Percentiles rank a stretch among this genome's conserved stretches.
Conservation (phyloP, 2,888 invertebrate genomes). For the Ditula angustiorana region DNA sequence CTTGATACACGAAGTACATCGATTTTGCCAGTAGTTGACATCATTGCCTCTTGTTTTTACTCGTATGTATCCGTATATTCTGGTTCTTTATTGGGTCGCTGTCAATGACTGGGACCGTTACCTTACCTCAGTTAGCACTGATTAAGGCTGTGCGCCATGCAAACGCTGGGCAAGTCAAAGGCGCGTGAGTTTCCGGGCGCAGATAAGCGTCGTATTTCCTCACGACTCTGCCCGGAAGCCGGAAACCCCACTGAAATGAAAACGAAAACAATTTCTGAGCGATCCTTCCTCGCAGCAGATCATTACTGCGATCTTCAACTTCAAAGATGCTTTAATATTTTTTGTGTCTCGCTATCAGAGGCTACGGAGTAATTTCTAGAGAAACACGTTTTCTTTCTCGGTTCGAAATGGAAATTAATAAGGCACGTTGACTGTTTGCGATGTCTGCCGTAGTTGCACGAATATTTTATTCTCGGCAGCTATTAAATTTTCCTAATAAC, state of each 20-base stretch:
- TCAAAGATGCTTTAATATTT: slow-evolving; percentile 63
- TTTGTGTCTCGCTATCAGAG: slow-evolving; percentile 57
- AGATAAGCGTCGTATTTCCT: slow-evolving; percentile 58
- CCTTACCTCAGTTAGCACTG: not conserved
- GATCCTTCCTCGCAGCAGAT: slow-evolving; percentile 63
- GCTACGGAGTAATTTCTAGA: slow-evolving; percentile 58
- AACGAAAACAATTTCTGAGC: slow-evolving; percentile 72
- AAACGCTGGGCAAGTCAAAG: slow-evolving; percentile 37
- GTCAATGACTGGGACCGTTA: too few species aligned
- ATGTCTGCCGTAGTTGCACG: slow-evolving; percentile 25
- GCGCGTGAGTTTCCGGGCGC: slow-evolving; percentile 49
- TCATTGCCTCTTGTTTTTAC: too few species aligned
- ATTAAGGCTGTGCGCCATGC: slow-evolving; percentile 5
- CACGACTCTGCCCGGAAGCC: slow-evolving; percentile 52
- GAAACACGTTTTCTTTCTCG: slow-evolving; percentile 48
- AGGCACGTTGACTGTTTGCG: slow-evolving; percentile 43
- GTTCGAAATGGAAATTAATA: slow-evolving; percentile 58
- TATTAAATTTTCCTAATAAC: slow-evolving; percentile 28
- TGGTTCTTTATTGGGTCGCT: too few species aligned
- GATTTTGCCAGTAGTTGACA: too few species aligned
- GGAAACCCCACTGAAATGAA: slow-evolving; percentile 54
- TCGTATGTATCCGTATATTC: too few species aligned
- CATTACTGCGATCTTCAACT: slow-evolving; percentile 70
- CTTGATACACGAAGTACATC: too few species aligned
- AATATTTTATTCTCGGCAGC: slow-evolving; percentile 21